A percentile compares a stretch with the other conserved stretches of the same genome.
Conservation (phyloP, 1,140 invertebrate species). For the Brachionus plicatilis region DNA sequence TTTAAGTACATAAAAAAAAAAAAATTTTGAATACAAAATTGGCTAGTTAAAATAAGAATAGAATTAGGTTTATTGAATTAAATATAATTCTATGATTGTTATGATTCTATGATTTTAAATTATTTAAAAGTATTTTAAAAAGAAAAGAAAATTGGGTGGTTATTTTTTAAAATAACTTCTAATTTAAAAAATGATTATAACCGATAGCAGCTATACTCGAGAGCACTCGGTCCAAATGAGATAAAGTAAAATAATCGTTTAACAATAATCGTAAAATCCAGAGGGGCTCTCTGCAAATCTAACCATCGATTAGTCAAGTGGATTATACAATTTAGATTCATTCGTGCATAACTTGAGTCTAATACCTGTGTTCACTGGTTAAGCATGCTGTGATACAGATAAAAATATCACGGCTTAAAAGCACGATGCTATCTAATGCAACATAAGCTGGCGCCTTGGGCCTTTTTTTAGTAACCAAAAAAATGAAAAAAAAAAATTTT, state of each 20-base stretch:
- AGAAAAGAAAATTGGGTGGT: too few relatives aligned
- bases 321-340: neutral
- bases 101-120: too few relatives aligned
- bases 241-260: neutral
- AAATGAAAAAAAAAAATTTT: neutral
- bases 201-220: neutral
- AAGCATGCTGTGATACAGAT: neutral
- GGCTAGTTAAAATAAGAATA: too few relatives aligned
- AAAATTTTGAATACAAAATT: too few relatives aligned
- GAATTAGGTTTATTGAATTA: too few relatives aligned
- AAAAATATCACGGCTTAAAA: neutral
- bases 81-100: too few relatives aligned
- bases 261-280: neutral
- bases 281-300: neutral
- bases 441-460: too few relatives aligned
- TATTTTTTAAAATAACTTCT: too few relatives aligned
- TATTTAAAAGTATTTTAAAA: too few relatives aligned
- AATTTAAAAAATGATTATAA: too few relatives aligned
- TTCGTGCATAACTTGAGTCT: neutral
- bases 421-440: neutral
- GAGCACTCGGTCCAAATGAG: neutral
- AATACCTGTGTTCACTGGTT: neutral
- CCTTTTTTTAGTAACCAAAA: too few relatives aligned
- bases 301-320: conserved; percentile 6
- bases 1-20: too few relatives aligned